Conservation (phyloP, 2,888 invertebrate genomes). For the Eupithecia centaureata region DNA sequence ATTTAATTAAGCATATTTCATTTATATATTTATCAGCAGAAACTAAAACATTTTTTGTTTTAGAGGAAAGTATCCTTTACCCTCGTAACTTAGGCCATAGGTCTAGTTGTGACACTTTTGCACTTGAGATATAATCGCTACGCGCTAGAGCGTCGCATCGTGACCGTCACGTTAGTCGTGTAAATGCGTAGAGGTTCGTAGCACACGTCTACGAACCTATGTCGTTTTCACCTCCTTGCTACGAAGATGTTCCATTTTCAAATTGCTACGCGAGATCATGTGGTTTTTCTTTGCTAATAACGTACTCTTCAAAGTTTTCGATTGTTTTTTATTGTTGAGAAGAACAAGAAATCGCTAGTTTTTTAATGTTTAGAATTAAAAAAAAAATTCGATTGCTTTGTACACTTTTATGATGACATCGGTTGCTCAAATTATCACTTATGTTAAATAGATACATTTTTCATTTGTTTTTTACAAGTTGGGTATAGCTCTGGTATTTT, state of each 20-base stretch:
- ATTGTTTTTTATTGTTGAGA: too few relatives aligned
- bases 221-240: slow-evolving; percentile 7
- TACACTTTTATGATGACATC: not conserved
- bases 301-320: not conserved
- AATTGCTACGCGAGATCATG: not conserved
- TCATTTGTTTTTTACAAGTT: not conserved
- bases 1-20: not conserved
- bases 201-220: slow-evolving; percentile 15
- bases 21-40: too few relatives aligned
- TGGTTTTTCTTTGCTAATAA: not conserved
- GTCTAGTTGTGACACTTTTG: slow-evolving; percentile 28
- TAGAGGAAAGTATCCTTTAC: slow-evolving; percentile 11
- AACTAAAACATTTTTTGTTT: slow-evolving; percentile 4
- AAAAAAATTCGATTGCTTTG: not conserved
- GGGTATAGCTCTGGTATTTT: not conserved
- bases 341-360: too few relatives aligned
- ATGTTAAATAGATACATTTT: not conserved
- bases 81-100: slow-evolving; percentile 16
- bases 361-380: too few relatives aligned
- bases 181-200: slow-evolving; percentile 29
- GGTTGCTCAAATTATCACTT: not conserved
- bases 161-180: slow-evolving; percentile 25
- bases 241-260: slow-evolving; percentile 15
- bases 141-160: slow-evolving; percentile 27
- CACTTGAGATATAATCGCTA: slow-evolving; percentile 17